Conservation (phyloP, 35 echinoderm and acorn worm species). For the Apostichopus parvimensis region DNA sequence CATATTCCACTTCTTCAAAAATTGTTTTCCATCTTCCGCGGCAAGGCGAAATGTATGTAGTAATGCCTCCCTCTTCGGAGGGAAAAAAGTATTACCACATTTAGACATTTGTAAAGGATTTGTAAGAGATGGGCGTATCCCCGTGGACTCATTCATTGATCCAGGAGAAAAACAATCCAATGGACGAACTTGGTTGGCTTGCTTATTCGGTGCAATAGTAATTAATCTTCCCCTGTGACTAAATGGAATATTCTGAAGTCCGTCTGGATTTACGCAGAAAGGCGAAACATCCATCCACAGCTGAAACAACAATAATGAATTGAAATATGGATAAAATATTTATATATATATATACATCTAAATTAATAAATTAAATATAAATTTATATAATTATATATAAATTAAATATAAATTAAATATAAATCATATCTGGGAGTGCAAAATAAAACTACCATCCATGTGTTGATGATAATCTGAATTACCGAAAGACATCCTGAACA, state of each 20-base stretch:
- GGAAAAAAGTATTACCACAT: neutral
- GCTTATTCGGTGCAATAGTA: conserved; percentile 18
- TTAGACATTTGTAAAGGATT: conserved; percentile 13
- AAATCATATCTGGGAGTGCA: too few relatives aligned
- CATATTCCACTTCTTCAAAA: conserved; percentile 19
- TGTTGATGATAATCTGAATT: too few relatives aligned
- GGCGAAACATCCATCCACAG: neutral
- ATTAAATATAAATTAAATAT: too few relatives aligned
- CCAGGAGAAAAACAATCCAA: neutral
- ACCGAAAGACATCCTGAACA: too few relatives aligned
- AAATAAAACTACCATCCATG: too few relatives aligned
- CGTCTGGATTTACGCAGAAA: conserved; percentile 2
- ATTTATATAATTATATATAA: too few relatives aligned
- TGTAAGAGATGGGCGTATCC: neutral
- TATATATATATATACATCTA: too few relatives aligned
- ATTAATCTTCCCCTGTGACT: conserved; percentile 12
- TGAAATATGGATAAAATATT: too few relatives aligned
- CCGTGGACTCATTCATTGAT: conserved; percentile 9
- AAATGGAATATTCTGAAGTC: conserved; percentile 25
- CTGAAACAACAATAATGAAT: neutral
- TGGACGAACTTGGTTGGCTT: neutral
- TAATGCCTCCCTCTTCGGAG: neutral
- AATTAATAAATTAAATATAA: too few relatives aligned
- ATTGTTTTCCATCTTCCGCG: conserved; percentile 2
- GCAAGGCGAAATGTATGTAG: neutral